A percentile compares a stretch with the other conserved stretches of the same genome.
phyloP scores from a whole-genome alignment of 2,797 vertebrate species.

The Dromococcyx pavoninus region DNA sequence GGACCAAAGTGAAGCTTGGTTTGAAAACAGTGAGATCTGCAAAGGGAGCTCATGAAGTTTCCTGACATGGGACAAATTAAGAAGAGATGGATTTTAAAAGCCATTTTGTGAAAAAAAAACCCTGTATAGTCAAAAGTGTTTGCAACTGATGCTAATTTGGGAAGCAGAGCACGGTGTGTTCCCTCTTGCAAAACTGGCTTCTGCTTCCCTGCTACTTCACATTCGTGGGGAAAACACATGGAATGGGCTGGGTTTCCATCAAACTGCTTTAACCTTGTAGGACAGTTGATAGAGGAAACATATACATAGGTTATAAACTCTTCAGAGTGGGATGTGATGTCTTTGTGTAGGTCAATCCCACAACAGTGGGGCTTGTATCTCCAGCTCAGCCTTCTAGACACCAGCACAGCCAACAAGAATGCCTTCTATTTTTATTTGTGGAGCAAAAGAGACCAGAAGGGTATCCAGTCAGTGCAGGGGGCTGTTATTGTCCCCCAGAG shows the following conservation, averaged over 20 bases:
- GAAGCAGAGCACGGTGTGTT: not conserved
- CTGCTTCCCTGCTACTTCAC: not conserved
- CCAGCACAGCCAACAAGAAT: not conserved
- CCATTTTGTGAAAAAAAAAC: not conserved
- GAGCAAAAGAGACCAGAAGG: not conserved
- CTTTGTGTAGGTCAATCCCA: accelerated
- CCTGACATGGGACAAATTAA: not conserved
- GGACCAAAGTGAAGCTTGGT: not conserved
- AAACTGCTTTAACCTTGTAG: not conserved
- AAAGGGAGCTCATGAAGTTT: not conserved
- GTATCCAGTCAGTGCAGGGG: not conserved
- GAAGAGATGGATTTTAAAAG: not conserved
- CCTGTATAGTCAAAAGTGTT: not conserved
- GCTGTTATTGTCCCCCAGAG: not conserved
- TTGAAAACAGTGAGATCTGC: not conserved
- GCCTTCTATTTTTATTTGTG: not conserved
- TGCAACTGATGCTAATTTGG: not conserved
- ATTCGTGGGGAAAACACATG: accelerated
- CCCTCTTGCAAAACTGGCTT: not conserved
- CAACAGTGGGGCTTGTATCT: not conserved
- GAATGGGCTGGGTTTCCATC: not conserved
- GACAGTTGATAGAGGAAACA: not conserved
- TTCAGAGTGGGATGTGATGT: accelerated
- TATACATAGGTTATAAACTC: not conserved
- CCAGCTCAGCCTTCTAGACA: not conserved